These are phyloP conservation scores for Sphaeramia orbicularis DNA, from an alignment of 2,797 vertebrate genomes.

Conservation along the genomic window DNA sequence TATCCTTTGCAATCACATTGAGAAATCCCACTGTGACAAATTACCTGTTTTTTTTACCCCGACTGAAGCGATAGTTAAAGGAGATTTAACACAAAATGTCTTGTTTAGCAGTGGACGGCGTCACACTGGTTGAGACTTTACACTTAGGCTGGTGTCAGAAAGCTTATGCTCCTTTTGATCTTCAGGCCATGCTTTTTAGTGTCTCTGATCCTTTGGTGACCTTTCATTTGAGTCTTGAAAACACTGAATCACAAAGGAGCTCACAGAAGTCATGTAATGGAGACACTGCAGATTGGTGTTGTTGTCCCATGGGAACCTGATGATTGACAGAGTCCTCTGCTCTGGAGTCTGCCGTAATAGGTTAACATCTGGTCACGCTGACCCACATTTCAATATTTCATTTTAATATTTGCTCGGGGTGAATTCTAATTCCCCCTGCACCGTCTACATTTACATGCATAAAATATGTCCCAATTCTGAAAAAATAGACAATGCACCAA, in stretches of 20 bases:
- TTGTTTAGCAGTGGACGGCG: constrained; percentile 12
- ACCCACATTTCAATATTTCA: constrained; percentile 59
- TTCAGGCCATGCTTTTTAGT: constrained; percentile 27
- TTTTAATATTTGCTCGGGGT: constrained; percentile 39
- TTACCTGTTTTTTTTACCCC: background rate
- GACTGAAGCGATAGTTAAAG: constrained; percentile 1
- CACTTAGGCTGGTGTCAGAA: constrained; percentile 17
- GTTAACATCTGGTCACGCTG: constrained; percentile 62
- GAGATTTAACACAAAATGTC: constrained; percentile 5
- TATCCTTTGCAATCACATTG: constrained; percentile 35
- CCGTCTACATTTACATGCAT: no score
- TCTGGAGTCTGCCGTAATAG: constrained; percentile 45
- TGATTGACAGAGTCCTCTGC: constrained; percentile 71
- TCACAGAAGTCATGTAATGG: constrained; percentile 57
- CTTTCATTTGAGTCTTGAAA: constrained; percentile 56
- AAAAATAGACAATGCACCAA: no score
- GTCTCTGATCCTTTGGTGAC: constrained; percentile 45
- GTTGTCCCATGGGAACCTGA: constrained; percentile 44
- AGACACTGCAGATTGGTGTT: constrained; percentile 56
- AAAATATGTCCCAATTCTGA: no score
- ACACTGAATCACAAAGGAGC: constrained; percentile 45
- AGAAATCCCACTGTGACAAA: constrained; percentile 7
- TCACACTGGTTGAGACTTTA: constrained; percentile 30
- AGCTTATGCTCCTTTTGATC: constrained; percentile 46
- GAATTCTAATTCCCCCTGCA: constrained; percentile 29